Base-by-base conservation (phyloP, 2,113 vertebrate genomes). In the Pipra filicauda region DNA sequence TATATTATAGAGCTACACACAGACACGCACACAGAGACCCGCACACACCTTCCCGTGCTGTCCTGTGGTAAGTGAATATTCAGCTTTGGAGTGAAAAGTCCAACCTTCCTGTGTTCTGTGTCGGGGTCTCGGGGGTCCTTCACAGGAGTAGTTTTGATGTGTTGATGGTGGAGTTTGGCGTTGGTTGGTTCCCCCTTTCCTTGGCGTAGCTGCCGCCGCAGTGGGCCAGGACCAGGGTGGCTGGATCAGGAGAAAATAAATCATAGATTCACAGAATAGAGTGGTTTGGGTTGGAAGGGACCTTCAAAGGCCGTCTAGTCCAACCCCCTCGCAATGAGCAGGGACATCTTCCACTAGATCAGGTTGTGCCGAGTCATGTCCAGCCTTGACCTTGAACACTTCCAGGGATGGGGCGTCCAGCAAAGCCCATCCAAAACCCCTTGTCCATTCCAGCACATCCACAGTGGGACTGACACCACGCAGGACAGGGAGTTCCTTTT, bases 261-360 rank as follows among this genome's bases (percentile, higher is more conserved):
- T 19, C 15, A 0, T 1, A 3, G 59, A 41, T 2, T 1, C 37
- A 4, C 8, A 37, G 37, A 2, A 4, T 0, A 5, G 21, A 7
- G 2, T 6, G 67, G 15, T 37, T 37, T 33, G 77, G 44, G 44
- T 19, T 81, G 44, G 27, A 37, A 17, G 52, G 86, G 61, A 20
- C 77, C 51, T 4, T 12, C 51, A 19, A 0, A 44, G 76, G 31
- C 16, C 35, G 19, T 39, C 35, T 37, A 61, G 35, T 49, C 7
- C 46, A 11, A 0, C 1, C 23, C 33, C 26, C 22, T 59, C 59
- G 44, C 55, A 3, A 11, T 5, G 64, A 37, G 73, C 54, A 59
- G 61, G 33, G 35, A 5, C 24, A 8, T 11, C 64, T 52, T 17
- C 7, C 28, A 1, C 46, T 1, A 6, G 30, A 1, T 22, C 7